A percentile compares a stretch with the other conserved stretches of the same genome.
Evolutionary conservation across 2,888 invertebrate genomes (phyloP).

Genomic region (Bembecia ichneumoniformis): DNA sequence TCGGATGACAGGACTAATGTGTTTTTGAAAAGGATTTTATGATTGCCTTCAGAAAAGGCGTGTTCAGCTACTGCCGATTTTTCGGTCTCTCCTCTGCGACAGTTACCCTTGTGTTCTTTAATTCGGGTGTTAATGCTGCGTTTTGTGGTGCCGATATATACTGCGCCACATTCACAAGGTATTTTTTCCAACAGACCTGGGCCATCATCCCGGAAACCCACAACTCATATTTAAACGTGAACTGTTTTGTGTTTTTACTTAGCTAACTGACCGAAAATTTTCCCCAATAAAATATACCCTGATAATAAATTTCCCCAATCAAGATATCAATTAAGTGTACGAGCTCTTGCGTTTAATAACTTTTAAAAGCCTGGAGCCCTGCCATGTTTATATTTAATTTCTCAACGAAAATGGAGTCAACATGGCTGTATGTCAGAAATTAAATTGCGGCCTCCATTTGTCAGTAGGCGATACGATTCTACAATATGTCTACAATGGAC

Average conservation of each 20-base stretch:
- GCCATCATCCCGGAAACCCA: no score
- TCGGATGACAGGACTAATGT: no score
- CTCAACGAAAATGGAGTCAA: slow-evolving; percentile 37
- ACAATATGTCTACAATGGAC: background rate
- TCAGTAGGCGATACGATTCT: slow-evolving; percentile 36
- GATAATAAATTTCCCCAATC: slow-evolving; percentile 11
- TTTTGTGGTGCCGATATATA: no score
- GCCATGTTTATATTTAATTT: slow-evolving; percentile 43
- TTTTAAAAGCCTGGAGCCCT: slow-evolving; percentile 18
- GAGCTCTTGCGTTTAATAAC: background rate
- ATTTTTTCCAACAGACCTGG: no score
- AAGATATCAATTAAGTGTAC: slow-evolving; percentile 24
- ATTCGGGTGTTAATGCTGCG: no score
- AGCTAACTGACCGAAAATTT: background rate
- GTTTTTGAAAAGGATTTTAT: no score
- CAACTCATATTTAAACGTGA: no score
- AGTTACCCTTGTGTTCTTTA: no score
- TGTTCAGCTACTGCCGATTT: no score
- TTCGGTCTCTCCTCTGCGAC: no score
- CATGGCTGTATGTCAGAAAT: slow-evolving; percentile 44
- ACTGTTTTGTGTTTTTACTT: background rate
- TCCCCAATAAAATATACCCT: background rate
- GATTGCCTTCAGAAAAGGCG: no score
- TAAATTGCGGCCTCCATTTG: slow-evolving; percentile 48
- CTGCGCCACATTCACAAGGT: no score